Conservation (phyloP, 2,888 invertebrate genomes). For the Leucania comma region DNA sequence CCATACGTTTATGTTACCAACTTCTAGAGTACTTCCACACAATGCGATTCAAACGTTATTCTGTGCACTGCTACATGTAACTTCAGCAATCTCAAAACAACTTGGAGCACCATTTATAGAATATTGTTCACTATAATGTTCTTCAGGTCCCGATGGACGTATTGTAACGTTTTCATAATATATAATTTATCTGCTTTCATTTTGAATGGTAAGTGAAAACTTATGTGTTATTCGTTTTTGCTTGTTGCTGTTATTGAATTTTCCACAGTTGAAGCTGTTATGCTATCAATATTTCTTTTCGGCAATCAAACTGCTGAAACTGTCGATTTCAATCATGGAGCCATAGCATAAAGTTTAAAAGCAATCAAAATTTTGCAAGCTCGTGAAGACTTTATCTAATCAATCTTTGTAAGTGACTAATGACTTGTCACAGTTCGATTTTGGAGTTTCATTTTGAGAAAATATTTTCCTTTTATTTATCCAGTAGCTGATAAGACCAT, state of each 20-base stretch:
- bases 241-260: constrained; percentile 6
- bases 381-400: not conserved
- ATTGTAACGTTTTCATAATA: constrained; percentile 48
- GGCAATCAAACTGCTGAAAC: not conserved
- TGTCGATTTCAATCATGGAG: constrained; percentile 8
- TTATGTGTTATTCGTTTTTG: constrained; percentile 42
- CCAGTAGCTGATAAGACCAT: not conserved
- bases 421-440: not conserved
- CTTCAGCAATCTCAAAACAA: constrained; percentile 56
- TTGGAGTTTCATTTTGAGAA: not conserved
- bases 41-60: constrained; percentile 38
- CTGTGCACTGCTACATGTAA: constrained; percentile 32
- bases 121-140: constrained; percentile 51
- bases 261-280: not conserved
- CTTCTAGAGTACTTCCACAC: constrained; percentile 28
- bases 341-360: not conserved
- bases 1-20: constrained; percentile 36
- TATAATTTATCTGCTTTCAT: constrained; percentile 43
- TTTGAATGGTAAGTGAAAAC: constrained; percentile 53
- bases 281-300: not conserved
- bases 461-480: not conserved
- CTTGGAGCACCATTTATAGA: constrained; percentile 43
- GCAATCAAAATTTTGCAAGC: not conserved
- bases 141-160: constrained; percentile 44
- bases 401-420: not conserved